phyloP scores from a whole-genome alignment of 2,797 vertebrate genomes.

The Alosa sapidissima region DNA sequence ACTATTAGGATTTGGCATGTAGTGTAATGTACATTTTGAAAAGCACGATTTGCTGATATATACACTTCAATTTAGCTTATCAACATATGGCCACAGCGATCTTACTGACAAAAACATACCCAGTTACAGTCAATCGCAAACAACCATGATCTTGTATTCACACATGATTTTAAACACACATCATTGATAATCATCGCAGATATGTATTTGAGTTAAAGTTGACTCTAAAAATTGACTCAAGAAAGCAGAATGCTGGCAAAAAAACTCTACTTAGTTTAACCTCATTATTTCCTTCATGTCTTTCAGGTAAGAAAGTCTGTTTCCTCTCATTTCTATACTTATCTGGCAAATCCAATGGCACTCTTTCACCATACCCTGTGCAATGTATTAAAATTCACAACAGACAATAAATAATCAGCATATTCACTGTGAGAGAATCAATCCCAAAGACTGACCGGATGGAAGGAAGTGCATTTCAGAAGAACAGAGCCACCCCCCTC shows the following conservation, averaged over 20 bases:
- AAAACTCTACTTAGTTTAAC: neutral
- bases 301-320: neutral
- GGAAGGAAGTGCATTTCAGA: conserved; percentile 33
- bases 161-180: neutral
- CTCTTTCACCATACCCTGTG: conserved; percentile 34
- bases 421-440: conserved; percentile 25
- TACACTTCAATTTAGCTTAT: neutral
- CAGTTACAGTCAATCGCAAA: conserved; percentile 2
- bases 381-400: conserved; percentile 27
- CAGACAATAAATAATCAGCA: conserved; percentile 36
- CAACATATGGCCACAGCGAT: neutral
- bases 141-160: neutral
- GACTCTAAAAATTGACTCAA: neutral
- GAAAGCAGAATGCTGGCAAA: neutral
- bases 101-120: neutral
- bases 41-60: neutral
- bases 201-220: neutral
- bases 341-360: conserved; percentile 26
- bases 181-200: neutral
- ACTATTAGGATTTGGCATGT: conserved; percentile 12
- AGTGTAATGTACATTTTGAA: conserved; percentile 17
- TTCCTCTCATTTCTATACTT: neutral
- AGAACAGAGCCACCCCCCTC: conserved; percentile 11
- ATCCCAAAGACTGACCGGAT: conserved; percentile 36
- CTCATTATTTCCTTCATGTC: conserved; percentile 5